Percentiles rank a stretch among this genome's conserved stretches.
phyloP scores from a whole-genome alignment of 2,113 vertebrate genomes.

The Upupa epops region DNA sequence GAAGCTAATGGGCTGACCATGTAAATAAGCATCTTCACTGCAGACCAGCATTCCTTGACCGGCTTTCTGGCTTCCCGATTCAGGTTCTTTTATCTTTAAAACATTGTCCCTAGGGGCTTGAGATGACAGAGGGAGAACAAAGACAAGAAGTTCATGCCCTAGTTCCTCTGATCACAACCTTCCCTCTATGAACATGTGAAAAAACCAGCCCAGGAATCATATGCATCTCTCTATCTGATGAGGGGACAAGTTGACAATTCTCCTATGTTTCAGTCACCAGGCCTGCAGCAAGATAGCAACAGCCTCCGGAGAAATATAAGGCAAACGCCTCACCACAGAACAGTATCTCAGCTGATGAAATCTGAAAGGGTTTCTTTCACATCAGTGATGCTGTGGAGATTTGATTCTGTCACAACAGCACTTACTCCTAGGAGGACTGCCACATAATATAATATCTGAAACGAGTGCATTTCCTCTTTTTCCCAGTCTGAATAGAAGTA shows the following conservation, averaged over 20 bases:
- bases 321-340: neutral
- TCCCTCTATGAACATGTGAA: neutral
- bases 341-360: neutral
- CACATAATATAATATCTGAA: slow-evolving; percentile 12
- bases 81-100: too few relatives aligned
- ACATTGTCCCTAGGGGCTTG: neutral
- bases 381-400: slow-evolving; percentile 25
- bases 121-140: slow-evolving; percentile 1
- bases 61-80: neutral
- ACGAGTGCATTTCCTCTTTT: slow-evolving; percentile 1
- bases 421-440: slow-evolving; percentile 21
- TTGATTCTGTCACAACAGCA: slow-evolving; percentile 45
- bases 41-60: neutral
- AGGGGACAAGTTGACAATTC: neutral
- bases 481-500: slow-evolving; percentile 13
- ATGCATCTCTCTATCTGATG: neutral
- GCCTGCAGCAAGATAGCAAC: neutral
- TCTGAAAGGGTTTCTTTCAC: slow-evolving; percentile 29
- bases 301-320: slow-evolving; percentile 34
- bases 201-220: slow-evolving; percentile 16
- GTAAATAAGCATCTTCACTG: neutral
- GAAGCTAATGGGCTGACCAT: neutral
- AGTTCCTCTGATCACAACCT: neutral
- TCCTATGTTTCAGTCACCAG: neutral
- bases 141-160: slow-evolving; percentile 5